Evolutionary conservation across 2,113 vertebrate genomes (phyloP).

Genomic region (Bubalus kerabau): DNA sequence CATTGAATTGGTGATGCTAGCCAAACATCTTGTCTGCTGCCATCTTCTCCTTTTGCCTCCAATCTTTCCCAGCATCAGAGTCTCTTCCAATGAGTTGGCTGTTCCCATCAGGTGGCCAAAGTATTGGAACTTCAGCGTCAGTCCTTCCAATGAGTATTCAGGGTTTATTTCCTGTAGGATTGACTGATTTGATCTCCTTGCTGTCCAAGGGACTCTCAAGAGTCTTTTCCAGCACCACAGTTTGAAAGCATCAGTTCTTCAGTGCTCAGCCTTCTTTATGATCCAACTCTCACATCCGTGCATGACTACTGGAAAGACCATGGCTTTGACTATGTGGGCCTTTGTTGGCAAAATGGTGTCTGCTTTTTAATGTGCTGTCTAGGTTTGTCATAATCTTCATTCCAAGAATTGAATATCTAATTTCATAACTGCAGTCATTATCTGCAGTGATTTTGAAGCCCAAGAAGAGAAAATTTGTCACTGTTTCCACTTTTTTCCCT

Average conservation of each 20-base stretch:
- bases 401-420: neutral
- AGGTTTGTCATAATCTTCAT: neutral
- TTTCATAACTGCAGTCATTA: neutral
- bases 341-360: neutral
- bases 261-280: neutral
- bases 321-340: neutral
- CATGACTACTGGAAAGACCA: neutral
- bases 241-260: neutral
- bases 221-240: neutral
- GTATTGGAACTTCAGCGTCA: neutral
- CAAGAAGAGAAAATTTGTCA: neutral
- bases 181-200: neutral
- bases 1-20: neutral
- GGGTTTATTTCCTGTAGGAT: neutral
- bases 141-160: neutral
- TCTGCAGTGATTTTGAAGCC: neutral
- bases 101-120: neutral
- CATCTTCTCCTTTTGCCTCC: neutral
- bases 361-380: neutral
- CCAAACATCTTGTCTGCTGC: neutral
- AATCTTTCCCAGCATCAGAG: neutral
- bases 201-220: neutral
- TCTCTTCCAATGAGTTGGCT: neutral
- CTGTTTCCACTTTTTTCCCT: neutral
- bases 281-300: neutral